Evolutionary conservation across 2,888 invertebrate species (phyloP).

Genomic region (Abscondita cerata): DNA sequence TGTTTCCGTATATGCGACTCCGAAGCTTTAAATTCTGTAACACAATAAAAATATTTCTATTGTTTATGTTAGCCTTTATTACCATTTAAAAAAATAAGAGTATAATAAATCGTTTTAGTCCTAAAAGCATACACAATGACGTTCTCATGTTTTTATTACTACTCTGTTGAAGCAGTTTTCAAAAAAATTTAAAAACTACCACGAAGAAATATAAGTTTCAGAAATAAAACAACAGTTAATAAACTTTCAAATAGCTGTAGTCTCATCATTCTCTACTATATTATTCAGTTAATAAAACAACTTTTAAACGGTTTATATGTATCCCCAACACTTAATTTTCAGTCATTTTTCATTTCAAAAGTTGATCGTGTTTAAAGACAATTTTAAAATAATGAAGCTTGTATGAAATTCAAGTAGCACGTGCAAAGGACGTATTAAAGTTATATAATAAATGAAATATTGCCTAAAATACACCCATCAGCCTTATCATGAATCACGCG

Average conservation of each 20-base stretch:
- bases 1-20: constrained; percentile 21
- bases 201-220: too few relatives aligned
- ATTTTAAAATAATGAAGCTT: constrained; percentile 32
- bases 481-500: constrained; percentile 38
- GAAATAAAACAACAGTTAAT: too few relatives aligned
- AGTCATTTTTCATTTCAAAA: constrained; percentile 12
- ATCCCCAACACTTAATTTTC: not conserved
- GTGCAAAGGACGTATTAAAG: constrained; percentile 33
- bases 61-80: not conserved
- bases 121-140: too few relatives aligned
- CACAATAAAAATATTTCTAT: constrained; percentile 17
- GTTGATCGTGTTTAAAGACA: constrained; percentile 14
- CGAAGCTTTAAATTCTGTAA: constrained; percentile 26
- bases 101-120: too few relatives aligned
- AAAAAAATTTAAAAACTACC: too few relatives aligned
- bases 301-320: not conserved
- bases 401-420: constrained; percentile 35
- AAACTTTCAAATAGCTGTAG: too few relatives aligned
- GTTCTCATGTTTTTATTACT: too few relatives aligned
- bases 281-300: too few relatives aligned
- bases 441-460: constrained; percentile 38
- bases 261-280: too few relatives aligned
- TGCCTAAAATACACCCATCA: constrained; percentile 38
- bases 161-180: too few relatives aligned
- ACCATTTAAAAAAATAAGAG: too few relatives aligned